These are phyloP conservation scores for Lepeophtheirus nordmannii DNA, from an alignment of 2,888 invertebrate species.

Conservation along the genomic window DNA sequence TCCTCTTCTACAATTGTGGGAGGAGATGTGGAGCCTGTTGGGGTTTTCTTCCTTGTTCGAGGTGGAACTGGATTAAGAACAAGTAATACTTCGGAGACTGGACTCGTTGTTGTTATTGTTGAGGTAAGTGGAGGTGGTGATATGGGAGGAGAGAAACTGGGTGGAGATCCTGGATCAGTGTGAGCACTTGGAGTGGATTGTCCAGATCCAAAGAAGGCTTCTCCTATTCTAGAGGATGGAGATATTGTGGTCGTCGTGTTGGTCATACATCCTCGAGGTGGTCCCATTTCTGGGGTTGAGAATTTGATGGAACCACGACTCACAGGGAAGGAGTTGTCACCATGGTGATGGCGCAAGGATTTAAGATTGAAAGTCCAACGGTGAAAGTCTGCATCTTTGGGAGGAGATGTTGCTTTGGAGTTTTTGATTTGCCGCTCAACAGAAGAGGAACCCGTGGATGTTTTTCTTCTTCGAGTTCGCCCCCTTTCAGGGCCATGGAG, in stretches of 20 bases:
- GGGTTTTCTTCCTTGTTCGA: background rate
- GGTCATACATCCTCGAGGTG: background rate
- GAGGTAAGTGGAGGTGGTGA: conserved; percentile 1
- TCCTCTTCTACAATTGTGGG: background rate
- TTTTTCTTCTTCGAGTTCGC: background rate
- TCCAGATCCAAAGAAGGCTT: conserved; percentile 19
- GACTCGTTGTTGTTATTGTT: background rate
- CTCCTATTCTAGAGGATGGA: background rate
- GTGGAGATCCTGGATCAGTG: conserved; percentile 2
- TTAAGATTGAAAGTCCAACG: conserved; percentile 3
- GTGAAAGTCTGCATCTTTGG: conserved; percentile 2
- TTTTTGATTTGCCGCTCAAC: no score
- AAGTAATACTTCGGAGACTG: background rate
- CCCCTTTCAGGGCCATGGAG: background rate
- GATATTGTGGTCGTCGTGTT: conserved; percentile 1
- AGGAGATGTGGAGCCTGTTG: background rate
- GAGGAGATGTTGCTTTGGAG: background rate
- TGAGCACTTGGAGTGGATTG: conserved; percentile 15
- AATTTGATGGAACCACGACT: conserved; percentile 1
- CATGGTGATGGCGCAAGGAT: background rate
- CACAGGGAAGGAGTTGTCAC: background rate
- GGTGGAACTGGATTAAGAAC: conserved; percentile 15
- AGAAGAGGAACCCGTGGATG: background rate
- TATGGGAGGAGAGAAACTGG: background rate
- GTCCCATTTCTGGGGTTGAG: background rate